Evolutionary conservation across 1,140 invertebrate species (phyloP).

Genomic region (Drosophila pseudoobscura): DNA sequence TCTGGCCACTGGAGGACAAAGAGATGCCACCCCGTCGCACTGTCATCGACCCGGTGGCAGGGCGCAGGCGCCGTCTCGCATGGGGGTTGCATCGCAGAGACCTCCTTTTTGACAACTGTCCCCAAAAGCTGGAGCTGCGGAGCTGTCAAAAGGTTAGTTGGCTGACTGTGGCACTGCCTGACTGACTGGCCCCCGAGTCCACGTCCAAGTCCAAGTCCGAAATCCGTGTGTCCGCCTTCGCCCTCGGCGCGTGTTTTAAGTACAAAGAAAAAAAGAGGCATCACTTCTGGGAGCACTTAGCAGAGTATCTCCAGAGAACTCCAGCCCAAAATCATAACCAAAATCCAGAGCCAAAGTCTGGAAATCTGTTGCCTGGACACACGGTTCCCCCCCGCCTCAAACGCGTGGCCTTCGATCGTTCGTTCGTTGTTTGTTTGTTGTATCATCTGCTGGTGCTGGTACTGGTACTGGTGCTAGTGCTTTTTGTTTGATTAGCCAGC

Average conservation of each 20-base stretch:
- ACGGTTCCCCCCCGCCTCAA: too few relatives aligned
- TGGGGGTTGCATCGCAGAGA: constrained; percentile 6
- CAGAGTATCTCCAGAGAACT: too few relatives aligned
- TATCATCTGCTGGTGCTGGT: too few relatives aligned
- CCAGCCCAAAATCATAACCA: too few relatives aligned
- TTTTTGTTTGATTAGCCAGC: constrained; percentile 11
- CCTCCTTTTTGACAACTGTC: constrained; percentile 1
- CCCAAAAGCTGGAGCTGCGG: constrained; percentile 2
- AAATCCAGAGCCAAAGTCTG: too few relatives aligned
- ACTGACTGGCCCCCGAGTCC: constrained; percentile 19
- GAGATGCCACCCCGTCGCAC: constrained; percentile 18
- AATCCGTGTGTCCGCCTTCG: constrained; percentile 1
- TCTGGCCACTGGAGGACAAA: constrained; percentile 17
- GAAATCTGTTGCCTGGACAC: too few relatives aligned
- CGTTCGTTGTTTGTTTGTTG: too few relatives aligned
- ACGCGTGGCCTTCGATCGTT: too few relatives aligned
- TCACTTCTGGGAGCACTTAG: too few relatives aligned
- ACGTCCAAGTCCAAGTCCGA: constrained; percentile 2
- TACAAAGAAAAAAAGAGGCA: not conserved
- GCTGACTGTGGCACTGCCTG: constrained; percentile 43
- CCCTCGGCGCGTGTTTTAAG: constrained; percentile 33
- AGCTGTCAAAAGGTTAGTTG: constrained; percentile 43
- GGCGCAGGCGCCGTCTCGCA: constrained; percentile 45
- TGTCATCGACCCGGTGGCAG: constrained; percentile 35
- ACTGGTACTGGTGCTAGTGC: too few relatives aligned